Evolutionary conservation across 2,113 vertebrate species (phyloP), one percentile per base, ranked within the genome.

Genomic region (Esox niger): DNA sequence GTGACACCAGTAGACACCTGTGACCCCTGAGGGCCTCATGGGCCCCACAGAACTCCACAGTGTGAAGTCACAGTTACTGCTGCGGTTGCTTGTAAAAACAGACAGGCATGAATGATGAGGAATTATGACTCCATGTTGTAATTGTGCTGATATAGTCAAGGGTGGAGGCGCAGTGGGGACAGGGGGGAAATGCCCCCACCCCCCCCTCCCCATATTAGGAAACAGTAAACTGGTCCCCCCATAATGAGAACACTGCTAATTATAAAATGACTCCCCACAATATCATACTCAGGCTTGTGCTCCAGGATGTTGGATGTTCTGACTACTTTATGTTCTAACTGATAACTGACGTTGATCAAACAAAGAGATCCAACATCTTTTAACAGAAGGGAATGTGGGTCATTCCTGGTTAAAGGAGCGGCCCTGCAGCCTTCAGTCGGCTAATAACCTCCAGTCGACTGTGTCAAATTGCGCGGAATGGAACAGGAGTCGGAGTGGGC

Each of bases 401-500:
- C 47, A 52, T 52, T 10, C n/a, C 35, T 9, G 47, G 46, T 5
- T 52, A 52, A 21, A 52, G 47, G 47, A 21, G 47, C 47, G 47
- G 47, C 47, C 47, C 47, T 43, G 20, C 21, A 52, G n/a, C n/a
- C n/a, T n/a, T n/a, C 47, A 26, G 20, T 54, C n/a, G 20, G 49
- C 8, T 7, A 2, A 31, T 31, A 62, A 27, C 30, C 2, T 72
- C 30, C 68, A 31, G 69, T 35, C 71, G 58, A 66, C 62, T 64
- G 69, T 64, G 80, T 21, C 52, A 74, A 80, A 78, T 72, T 72
- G 71, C 20, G 65, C 62, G 59, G 77, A 79, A 75, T 59, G 57
- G 56, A 68, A 62, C 38, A 33, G 33, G 69, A 62, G 75, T 72
- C 33, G 35, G 21, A 65, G 70, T 54, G 73, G 17, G 31, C 2